Evolutionary conservation across 2,888 invertebrate species (phyloP).

Genomic region (Nyleta sp.): DNA sequence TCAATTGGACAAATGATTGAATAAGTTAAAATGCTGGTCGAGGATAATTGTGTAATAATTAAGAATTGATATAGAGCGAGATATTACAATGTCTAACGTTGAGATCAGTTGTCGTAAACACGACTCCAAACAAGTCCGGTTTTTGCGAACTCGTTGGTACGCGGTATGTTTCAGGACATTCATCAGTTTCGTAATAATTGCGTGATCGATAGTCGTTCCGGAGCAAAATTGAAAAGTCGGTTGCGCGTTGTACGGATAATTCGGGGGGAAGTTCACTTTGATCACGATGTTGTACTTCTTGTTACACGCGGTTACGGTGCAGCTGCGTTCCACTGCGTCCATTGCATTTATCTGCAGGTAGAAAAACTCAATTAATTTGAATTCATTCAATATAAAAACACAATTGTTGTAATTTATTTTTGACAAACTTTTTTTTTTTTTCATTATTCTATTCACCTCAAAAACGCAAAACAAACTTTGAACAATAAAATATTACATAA

Average conservation of each 20-base stretch:
- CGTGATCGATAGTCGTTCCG: conserved; percentile 88
- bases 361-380: neutral
- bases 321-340: conserved; percentile 85
- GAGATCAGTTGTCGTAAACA: conserved; percentile 89
- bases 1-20: no score
- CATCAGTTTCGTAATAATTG: conserved; percentile 88
- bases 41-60: no score
- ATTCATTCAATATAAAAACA: no score
- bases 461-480: no score
- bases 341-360: conserved; percentile 81
- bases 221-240: conserved; percentile 87
- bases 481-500: no score
- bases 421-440: no score
- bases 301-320: conserved; percentile 84
- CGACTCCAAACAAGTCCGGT: conserved; percentile 93
- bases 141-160: conserved; percentile 91
- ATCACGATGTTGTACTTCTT: conserved; percentile 84
- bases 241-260: conserved; percentile 88
- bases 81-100: conserved; percentile 84
- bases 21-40: no score
- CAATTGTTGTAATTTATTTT: neutral
- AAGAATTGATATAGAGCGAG: neutral
- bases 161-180: conserved; percentile 92
- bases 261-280: conserved; percentile 88
- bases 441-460: no score